Evolutionary conservation across 1,140 invertebrate genomes (phyloP).

Genomic region (Parasteatoda tepidariorum): DNA sequence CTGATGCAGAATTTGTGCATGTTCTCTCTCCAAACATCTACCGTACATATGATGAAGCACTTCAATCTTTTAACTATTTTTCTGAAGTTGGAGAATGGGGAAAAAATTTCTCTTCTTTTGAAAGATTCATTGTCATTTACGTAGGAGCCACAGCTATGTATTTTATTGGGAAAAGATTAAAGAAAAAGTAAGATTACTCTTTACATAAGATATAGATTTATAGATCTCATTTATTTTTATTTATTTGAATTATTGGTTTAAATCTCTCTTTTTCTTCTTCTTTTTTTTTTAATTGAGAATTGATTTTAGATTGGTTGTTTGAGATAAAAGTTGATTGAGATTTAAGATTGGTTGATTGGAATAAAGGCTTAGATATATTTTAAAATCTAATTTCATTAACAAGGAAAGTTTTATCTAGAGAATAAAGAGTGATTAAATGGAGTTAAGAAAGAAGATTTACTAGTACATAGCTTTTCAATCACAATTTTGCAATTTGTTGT

Average conservation of each 20-base stretch:
- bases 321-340: too few relatives aligned
- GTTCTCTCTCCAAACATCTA: conserved; percentile 97
- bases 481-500: too few relatives aligned
- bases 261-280: not conserved
- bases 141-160: conserved; percentile 95
- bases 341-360: too few relatives aligned
- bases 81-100: conserved; percentile 92
- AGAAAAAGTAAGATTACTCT: conserved; percentile 76
- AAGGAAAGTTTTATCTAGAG: too few relatives aligned
- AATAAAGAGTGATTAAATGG: too few relatives aligned
- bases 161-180: conserved; percentile 88
- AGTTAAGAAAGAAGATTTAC: too few relatives aligned
- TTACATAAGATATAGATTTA: not conserved
- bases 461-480: too few relatives aligned
- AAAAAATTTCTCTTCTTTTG: conserved; percentile 85
- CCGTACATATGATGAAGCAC: conserved; percentile 82
- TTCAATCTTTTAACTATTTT: conserved; percentile 93
- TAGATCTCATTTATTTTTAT: not conserved
- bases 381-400: too few relatives aligned
- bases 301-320: too few relatives aligned
- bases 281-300: not conserved
- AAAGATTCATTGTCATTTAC: conserved; percentile 90
- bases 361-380: too few relatives aligned
- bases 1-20: conserved; percentile 90
- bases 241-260: not conserved